Evolutionary conservation across 1,140 invertebrate species (phyloP), one percentile per base, ranked within the genome.

Genomic region (Orchestia grillus): DNA sequence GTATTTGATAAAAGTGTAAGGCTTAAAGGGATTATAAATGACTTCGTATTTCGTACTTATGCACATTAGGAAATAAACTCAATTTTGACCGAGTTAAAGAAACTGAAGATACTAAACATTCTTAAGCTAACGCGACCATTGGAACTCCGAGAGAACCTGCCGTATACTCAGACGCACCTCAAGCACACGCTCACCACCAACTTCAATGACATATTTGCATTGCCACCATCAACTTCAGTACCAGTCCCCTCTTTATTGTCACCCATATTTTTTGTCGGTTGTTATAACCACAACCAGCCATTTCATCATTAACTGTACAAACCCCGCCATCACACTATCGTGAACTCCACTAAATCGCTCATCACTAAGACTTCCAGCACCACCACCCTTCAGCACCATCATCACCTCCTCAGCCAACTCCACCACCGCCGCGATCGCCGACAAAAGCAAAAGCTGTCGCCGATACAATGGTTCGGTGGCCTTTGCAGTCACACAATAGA

Each of bases 401-500:
- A 90, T 42, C 88, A 90, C 88, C 87, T 87, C 87, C 87, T 4
- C 87, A n/a, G 87, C 87, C 88, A 90, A 42, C 88, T 90, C 43
- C 88, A 90, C 88, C 88, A 90, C 88, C 87, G 8, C 87, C 41
- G 36, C 87, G 28, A 90, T 90, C 88, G 43, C 88, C 88, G 43
- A 90, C 88, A 90, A 90, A 42, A 90, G 88, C 88, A 90, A 44
- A 90, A 90, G 88, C 88, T 90, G 88, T 90, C 88, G 88, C 43
- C 88, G 88, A 41, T 90, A 90, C 88, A 90, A 90, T 90, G 43
- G 88, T 44, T 44, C 88, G 43, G 88, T 90, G 88, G 88, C 88
- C 88, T 90, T 90, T 90, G 43, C 88, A 90, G 43, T 90, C 88
- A 90, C 88, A 90, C 88, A 90, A 90, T 90, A 90, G 88, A 90